Conservation (phyloP, 2,113 vertebrate genomes). For the Ammodytes dubius region DNA sequence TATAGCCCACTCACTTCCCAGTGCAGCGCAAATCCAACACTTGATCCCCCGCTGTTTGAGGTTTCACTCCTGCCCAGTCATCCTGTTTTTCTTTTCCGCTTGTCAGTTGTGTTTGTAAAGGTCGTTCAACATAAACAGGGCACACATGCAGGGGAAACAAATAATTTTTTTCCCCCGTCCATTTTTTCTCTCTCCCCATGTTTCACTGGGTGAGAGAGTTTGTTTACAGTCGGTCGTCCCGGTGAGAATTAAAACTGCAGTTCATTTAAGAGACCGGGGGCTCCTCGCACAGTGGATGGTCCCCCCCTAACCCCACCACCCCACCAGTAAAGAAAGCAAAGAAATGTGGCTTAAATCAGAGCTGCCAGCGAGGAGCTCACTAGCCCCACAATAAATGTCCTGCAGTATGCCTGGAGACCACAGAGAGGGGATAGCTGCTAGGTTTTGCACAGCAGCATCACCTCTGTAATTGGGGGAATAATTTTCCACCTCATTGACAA, state of each 20-base stretch:
- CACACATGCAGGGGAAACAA: constrained; percentile 79
- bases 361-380: constrained; percentile 41
- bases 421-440: constrained; percentile 68
- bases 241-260: constrained; percentile 64
- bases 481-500: constrained; percentile 86
- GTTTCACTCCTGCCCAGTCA: constrained; percentile 80
- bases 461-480: constrained; percentile 80
- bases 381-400: constrained; percentile 48
- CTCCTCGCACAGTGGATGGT: constrained; percentile 41
- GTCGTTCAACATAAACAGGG: constrained; percentile 78
- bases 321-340: constrained; percentile 16
- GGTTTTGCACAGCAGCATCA: constrained; percentile 69
- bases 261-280: constrained; percentile 58
- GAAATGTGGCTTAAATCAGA: constrained; percentile 65
- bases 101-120: constrained; percentile 83
- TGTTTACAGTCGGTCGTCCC: constrained; percentile 70
- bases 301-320: not conserved
- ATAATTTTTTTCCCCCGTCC: constrained; percentile 68
- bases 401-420: constrained; percentile 60
- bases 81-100: constrained; percentile 82
- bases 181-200: constrained; percentile 23
- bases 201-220: constrained; percentile 67
- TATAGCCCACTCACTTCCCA: constrained; percentile 77
- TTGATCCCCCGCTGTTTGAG: constrained; percentile 80
- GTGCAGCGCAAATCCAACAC: constrained; percentile 71